These are phyloP conservation scores for Drosophila nebulosa DNA, from an alignment of 1,140 invertebrate genomes.

Conservation along the genomic window DNA sequence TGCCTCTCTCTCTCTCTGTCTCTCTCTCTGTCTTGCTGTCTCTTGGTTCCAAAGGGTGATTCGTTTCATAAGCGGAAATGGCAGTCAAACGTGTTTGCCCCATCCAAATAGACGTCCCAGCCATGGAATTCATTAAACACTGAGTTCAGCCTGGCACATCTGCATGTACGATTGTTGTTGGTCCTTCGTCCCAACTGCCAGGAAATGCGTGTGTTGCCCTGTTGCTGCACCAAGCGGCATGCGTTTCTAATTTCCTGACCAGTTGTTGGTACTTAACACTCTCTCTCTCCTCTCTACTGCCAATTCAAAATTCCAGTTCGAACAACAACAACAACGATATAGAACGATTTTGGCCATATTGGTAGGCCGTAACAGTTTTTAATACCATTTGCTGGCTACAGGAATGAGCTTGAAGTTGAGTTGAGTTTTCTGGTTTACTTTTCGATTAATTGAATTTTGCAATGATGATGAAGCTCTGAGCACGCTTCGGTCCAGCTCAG, in stretches of 20 bases:
- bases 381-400: constrained; percentile 19
- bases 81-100: constrained; percentile 63
- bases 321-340: constrained; percentile 59
- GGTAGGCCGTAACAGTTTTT: constrained; percentile 32
- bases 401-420: neutral
- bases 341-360: constrained; percentile 42
- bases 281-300: constrained; percentile 6
- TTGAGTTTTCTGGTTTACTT: constrained; percentile 14
- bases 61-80: constrained; percentile 68
- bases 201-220: constrained; percentile 13
- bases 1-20: neutral
- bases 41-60: neutral
- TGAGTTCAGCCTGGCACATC: constrained; percentile 5
- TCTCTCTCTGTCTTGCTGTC: neutral
- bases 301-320: constrained; percentile 47
- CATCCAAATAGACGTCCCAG: constrained; percentile 39
- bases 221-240: constrained; percentile 49
- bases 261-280: constrained; percentile 13
- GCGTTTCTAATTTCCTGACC: constrained; percentile 73
- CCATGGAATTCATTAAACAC: constrained; percentile 54
- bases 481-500: neutral
- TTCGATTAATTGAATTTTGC: constrained; percentile 72
- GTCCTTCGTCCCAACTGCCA: neutral
- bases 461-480: constrained; percentile 27
- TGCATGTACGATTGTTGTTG: neutral